A percentile compares a stretch with the other conserved stretches of the same genome.
phyloP scores from a whole-genome alignment of 1,140 invertebrate species.

The Diplogasteroides magnus region DNA sequence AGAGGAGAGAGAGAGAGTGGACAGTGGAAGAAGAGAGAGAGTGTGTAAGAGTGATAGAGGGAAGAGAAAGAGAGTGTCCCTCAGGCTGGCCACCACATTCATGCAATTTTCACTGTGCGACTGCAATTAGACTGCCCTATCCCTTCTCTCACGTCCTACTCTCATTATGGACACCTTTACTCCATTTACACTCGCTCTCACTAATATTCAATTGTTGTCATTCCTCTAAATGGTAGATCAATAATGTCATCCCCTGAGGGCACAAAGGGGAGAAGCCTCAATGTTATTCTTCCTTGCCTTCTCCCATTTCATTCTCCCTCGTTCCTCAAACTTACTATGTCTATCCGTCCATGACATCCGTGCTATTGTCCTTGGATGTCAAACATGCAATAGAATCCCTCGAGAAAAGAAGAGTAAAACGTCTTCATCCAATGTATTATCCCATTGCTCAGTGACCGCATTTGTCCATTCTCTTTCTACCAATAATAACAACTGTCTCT shows the following conservation, averaged over 20 bases:
- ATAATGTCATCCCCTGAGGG: too few relatives aligned
- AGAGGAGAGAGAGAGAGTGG: not conserved
- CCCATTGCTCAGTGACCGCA: too few relatives aligned
- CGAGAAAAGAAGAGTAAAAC: too few relatives aligned
- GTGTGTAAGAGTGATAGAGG: not conserved
- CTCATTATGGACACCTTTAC: not conserved
- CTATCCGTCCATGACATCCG: not conserved
- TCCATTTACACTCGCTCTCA: not conserved
- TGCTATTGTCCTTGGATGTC: too few relatives aligned
- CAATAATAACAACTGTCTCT: too few relatives aligned
- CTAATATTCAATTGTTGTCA: not conserved
- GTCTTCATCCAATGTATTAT: too few relatives aligned
- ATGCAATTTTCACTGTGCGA: not conserved
- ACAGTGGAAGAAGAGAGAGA: not conserved
- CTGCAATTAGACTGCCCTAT: not conserved
- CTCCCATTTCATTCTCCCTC: not conserved
- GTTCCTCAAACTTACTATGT: not conserved
- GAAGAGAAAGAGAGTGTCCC: not conserved
- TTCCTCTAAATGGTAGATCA: too few relatives aligned
- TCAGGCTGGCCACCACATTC: too few relatives aligned
- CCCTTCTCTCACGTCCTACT: not conserved
- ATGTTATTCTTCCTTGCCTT: not conserved
- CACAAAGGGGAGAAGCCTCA: too few relatives aligned
- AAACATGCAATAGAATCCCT: too few relatives aligned
- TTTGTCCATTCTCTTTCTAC: too few relatives aligned